phyloP scores from a whole-genome alignment of 2,888 invertebrate species.

The Cyrtodaria siliqua region DNA sequence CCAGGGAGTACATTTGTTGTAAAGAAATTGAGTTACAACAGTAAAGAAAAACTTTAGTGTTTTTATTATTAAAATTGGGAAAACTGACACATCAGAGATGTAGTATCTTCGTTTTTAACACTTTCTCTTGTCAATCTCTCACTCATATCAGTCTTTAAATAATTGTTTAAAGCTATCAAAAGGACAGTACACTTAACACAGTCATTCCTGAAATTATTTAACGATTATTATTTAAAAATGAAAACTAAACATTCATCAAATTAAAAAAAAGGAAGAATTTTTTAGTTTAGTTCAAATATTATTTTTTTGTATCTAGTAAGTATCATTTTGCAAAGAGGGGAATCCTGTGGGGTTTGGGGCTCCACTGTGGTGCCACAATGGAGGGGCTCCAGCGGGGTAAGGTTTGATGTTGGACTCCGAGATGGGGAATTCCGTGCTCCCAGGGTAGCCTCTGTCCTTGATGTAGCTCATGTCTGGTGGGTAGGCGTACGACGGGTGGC shows the following conservation, averaged over 20 bases:
- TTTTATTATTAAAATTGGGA: no score
- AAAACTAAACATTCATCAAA: neutral
- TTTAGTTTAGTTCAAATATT: neutral
- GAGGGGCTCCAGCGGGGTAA: constrained; percentile 84
- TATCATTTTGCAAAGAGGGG: constrained; percentile 25
- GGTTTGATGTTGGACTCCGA: constrained; percentile 58
- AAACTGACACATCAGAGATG: no score
- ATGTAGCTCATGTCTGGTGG: constrained; percentile 81
- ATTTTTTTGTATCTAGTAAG: neutral
- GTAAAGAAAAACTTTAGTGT: no score
- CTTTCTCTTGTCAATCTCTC: no score
- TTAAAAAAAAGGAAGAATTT: neutral
- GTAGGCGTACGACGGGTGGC: constrained; percentile 85
- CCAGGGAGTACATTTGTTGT: no score
- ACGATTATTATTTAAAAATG: neutral
- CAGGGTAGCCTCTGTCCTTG: constrained; percentile 82
- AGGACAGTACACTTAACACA: no score
- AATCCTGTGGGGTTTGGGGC: constrained; percentile 83
- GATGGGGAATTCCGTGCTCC: constrained; percentile 73
- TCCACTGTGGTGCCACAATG: constrained; percentile 81
- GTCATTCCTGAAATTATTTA: no score
- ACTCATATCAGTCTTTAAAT: no score
- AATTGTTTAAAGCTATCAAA: no score
- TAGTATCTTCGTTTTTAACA: no score
- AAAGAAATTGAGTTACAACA: no score